Evolutionary conservation across 1,140 invertebrate species (phyloP), one percentile per base, ranked within the genome.

Genomic region (Papilio polyxenes): DNA sequence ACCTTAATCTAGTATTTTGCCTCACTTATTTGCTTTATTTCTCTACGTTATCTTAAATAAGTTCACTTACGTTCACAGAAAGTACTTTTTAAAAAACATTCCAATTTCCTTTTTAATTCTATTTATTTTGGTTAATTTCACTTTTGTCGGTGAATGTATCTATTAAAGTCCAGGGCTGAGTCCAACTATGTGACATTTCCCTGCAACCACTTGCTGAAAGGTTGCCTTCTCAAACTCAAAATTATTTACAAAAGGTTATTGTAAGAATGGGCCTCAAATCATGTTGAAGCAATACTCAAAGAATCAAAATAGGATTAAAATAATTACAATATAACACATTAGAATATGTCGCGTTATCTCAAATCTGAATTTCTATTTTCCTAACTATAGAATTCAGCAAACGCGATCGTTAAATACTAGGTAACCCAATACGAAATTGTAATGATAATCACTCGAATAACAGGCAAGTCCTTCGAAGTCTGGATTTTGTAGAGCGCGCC

Each of bases 171-270:
- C 91, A 92, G 90, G 85, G 84, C 87, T 90, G 83, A 91, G 91
- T 92, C 90, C 90, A 91, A 92, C 90, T 93, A 93, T 91, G 91
- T 94, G 92, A 92, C 92, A 94, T 93, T 94, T 94, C 87, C 89
- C 89, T 81, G 87, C 86, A 91, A 89, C 89, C 87, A 89, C 88
- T 90, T 91, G 92, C 90, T 90, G 84, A 93, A 94, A 93, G 92
- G 92, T 93, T 91, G 87, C 85, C 84, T 85, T 84, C 84, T 87
- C 85, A 88, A 88, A 88, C 86, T 84, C 75, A 83, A 83, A 75
- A 75, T 85, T 83, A 85, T 87, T 86, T 87, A 85, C 87, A 85
- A 93, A 93, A 94, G 90, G 92, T 93, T 89, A 92, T 85, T 85
- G 85, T 87, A 84, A 81, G 81, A 88, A 59, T 75, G 15, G 6